Conservation (phyloP, 2,888 invertebrate genomes). For the Ormyrus nitidulus region DNA sequence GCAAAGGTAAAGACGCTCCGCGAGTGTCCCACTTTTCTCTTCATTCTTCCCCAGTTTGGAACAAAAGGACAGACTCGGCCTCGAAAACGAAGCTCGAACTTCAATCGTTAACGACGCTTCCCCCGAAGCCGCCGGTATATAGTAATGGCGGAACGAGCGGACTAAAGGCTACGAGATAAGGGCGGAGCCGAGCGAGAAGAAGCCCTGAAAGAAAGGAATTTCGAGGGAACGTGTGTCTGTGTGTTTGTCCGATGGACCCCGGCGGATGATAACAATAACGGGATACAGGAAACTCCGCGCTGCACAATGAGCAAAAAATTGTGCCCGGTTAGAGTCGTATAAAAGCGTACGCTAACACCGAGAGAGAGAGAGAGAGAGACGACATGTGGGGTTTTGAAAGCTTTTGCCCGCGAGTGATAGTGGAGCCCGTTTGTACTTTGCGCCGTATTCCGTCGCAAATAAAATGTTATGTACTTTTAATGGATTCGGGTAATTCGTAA, state of each 20-base stretch:
- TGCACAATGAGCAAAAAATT: constrained; percentile 40
- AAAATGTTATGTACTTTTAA: too few relatives aligned
- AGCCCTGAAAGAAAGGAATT: neutral
- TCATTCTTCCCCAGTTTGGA: constrained; percentile 38
- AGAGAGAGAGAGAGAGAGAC: too few relatives aligned
- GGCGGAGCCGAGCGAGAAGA: constrained; percentile 3
- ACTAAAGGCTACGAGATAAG: constrained; percentile 48
- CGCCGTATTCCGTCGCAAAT: too few relatives aligned
- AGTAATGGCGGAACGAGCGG: constrained; percentile 8
- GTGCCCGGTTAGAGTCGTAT: neutral
- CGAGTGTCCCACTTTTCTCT: constrained; percentile 52
- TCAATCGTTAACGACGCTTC: constrained; percentile 51
- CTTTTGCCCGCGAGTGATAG: too few relatives aligned
- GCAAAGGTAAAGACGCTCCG: neutral
- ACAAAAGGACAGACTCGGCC: constrained; percentile 38
- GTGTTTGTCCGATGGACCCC: neutral
- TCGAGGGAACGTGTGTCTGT: neutral
- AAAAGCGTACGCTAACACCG: too few relatives aligned
- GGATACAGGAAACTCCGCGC: constrained; percentile 31
- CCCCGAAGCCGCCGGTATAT: neutral
- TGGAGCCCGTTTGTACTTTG: too few relatives aligned
- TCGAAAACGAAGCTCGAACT: constrained; percentile 48
- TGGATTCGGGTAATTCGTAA: too few relatives aligned
- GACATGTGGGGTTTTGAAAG: too few relatives aligned
- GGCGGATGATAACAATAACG: constrained; percentile 31